Base-by-base conservation (phyloP, 2,888 invertebrate genomes). In the Trissolcus brochymenae region DNA sequence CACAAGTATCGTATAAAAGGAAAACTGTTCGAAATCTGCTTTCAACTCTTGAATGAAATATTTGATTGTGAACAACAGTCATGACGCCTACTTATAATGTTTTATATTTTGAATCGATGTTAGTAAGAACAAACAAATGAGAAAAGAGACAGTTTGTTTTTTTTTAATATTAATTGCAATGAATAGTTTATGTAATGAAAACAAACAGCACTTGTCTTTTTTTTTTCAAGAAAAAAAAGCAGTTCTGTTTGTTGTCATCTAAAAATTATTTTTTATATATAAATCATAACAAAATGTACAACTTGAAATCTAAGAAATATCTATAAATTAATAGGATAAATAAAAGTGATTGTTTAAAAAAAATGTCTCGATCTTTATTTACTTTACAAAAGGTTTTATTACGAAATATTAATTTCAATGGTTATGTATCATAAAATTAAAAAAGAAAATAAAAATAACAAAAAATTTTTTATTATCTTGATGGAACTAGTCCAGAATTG, bases 381-480 rank as follows among this genome's bases (percentile, higher is more conserved):
- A 65, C 70, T 59, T n/a, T 75, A 75, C 57, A 68, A 76, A 70
- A 76, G 21, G 40, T 76, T 75, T 68, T 60, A 65, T 56, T 74
- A 68, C 41, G 68, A 64, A 68, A 65, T 74, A 51, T 9, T 74
- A 54, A 14, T 72, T 65, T 54, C 60, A 72, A 73, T 72, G 35
- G 11, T 60, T 60, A 17, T n/a, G n/a, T 61, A 56, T 60, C 49
- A 61, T 66, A 54, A 53, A 41, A 50, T 19, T 59, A 14, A 16
- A 19, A 51, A 57, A 40, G 13, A 14, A n/a, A 1, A 17, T 41
- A 59, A 46, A 16, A 14, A 16, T 6, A 46, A 46, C 46, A 11
- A 43, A 4, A 11, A 46, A 46, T 14, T 16, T 6, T n/a, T 46
- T 9, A 46, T 16, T 0, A 2, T 16, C 16, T 46, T n/a, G 1